These are phyloP conservation scores for Ornithoptera priamus DNA, from an alignment of 2,888 invertebrate genomes.

Conservation along the genomic window DNA sequence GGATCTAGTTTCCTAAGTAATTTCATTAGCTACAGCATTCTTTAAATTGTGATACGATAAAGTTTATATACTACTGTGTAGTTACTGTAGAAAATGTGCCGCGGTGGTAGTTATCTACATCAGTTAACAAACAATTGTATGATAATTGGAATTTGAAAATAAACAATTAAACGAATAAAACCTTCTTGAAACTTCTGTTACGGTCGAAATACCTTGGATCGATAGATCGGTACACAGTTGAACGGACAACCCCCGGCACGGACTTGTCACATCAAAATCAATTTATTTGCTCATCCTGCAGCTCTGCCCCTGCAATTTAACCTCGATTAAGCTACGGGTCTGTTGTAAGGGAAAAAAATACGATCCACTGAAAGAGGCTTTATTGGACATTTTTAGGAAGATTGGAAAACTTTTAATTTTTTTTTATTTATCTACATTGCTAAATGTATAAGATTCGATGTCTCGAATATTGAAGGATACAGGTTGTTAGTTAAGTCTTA, in stretches of 20 bases:
- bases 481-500: background rate
- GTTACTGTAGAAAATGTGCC: too few relatives aligned
- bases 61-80: too few relatives aligned
- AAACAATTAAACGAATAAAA: too few relatives aligned
- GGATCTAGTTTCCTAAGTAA: too few relatives aligned
- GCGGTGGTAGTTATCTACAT: too few relatives aligned
- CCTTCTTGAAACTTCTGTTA: too few relatives aligned
- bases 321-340: slow-evolving; percentile 26
- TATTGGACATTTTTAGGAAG: slow-evolving; percentile 16
- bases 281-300: slow-evolving; percentile 25
- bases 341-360: slow-evolving; percentile 24
- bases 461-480: background rate
- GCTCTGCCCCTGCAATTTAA: slow-evolving; percentile 28
- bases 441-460: background rate
- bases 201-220: too few relatives aligned
- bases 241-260: background rate
- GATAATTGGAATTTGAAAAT: too few relatives aligned
- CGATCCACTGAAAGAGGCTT: slow-evolving; percentile 13
- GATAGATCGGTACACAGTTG: too few relatives aligned
- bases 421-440: slow-evolving; percentile 3
- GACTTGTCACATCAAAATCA: slow-evolving; percentile 23
- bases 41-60: too few relatives aligned
- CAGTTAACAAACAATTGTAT: too few relatives aligned
- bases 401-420: slow-evolving; percentile 25
- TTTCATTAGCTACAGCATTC: too few relatives aligned